Base-by-base conservation (phyloP, 2,888 invertebrate species). In the Coenonympha glycerion region DNA sequence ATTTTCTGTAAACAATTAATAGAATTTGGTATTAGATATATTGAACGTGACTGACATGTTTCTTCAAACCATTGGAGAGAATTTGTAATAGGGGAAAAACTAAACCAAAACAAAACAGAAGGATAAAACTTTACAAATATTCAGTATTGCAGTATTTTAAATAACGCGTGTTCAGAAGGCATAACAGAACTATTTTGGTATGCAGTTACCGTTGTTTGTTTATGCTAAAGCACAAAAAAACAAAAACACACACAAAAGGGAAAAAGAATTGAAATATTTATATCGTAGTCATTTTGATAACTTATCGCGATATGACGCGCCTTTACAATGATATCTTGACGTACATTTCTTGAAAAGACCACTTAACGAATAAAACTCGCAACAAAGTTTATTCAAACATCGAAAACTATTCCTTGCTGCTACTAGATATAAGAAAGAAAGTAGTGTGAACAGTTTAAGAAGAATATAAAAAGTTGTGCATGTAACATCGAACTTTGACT, bases 311-410 rank as follows among this genome's bases (percentile, higher is more conserved):
- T 58, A 39, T 58, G 58, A 58, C 57, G 56, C 48, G 49, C 58
- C 61, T 57, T 57, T 53, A 54, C 55, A 61, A 60, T 52, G 55
- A 59, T 65, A 63, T 61, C 58, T 56, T 48, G 52, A 59, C 55
- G 22, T n/a, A 24, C 26, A 16, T 37, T 41, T 41, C 18, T 26
- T 41, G 18, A 48, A 49, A 33, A 36, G 6, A 40, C 6, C 50
- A 49, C 53, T 52, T 56, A 53, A 52, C 50, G 52, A 58, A 56
- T 48, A 18, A 19, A 31, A 39, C 15, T 46, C 22, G 5, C 8
- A 19, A 21, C 21, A 13, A 30, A 19, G 31, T 19, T 19, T 2
- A 11, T 16, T 45, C 15, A 18, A 18, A 9, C 13, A 3, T 6
- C 1, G 19, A 46, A 46, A 28, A n/a, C 34, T 45, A 33, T 2